Evolutionary conservation across 2,888 invertebrate species (phyloP).

Genomic region (Trachelus iudaicus): DNA sequence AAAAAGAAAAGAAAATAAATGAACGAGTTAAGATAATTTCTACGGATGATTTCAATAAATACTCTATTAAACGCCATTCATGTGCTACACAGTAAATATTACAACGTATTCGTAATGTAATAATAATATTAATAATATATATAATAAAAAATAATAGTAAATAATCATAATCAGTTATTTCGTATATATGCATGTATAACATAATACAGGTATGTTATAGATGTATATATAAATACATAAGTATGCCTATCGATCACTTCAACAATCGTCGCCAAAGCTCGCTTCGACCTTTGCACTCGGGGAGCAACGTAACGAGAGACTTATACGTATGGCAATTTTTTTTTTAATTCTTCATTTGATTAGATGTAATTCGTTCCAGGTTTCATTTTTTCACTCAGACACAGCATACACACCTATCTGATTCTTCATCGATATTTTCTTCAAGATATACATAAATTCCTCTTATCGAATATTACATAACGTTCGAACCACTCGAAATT

Average conservation of each 20-base stretch:
- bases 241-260: constrained; percentile 7
- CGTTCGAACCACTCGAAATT: no score
- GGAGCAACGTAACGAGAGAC: constrained; percentile 1
- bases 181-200: no score
- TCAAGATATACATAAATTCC: no score
- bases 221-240: not conserved
- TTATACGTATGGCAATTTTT: no score
- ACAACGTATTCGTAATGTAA: constrained; percentile 41
- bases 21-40: not conserved
- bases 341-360: no score
- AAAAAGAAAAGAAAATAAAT: no score
- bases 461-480: no score
- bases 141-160: constrained; percentile 35
- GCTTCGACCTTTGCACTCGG: not conserved
- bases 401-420: no score
- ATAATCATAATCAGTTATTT: constrained; percentile 27
- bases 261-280: not conserved
- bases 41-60: constrained; percentile 47
- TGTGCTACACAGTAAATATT: constrained; percentile 48
- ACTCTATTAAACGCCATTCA: constrained; percentile 49
- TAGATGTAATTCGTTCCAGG: no score
- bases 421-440: no score
- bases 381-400: no score
- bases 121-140: constrained; percentile 33
- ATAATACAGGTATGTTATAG: not conserved